Conservation (phyloP, 2,113 vertebrate species). For the Stigmatopora argus region DNA sequence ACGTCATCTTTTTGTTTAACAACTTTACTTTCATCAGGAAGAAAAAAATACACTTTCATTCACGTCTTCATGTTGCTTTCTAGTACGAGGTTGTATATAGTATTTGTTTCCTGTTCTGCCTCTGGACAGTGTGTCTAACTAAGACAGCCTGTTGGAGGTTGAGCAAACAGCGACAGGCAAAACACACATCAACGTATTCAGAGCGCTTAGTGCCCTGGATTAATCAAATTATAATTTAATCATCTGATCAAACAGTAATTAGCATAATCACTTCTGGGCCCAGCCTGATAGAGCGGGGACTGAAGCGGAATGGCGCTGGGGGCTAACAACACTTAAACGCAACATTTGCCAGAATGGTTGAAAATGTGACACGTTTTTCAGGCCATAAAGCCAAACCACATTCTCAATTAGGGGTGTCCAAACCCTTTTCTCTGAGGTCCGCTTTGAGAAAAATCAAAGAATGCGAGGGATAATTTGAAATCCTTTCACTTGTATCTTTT, state of each 20-base stretch:
- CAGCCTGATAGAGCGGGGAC: slow-evolving; percentile 74
- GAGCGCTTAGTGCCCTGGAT: slow-evolving; percentile 80
- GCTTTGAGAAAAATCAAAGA: too few species aligned
- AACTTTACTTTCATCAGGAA: slow-evolving; percentile 41
- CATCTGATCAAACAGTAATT: slow-evolving; percentile 96
- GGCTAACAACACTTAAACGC: slow-evolving; percentile 70
- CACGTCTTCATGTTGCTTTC: slow-evolving; percentile 6
- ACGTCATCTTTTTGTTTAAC: slow-evolving; percentile 43
- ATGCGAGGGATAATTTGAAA: too few species aligned
- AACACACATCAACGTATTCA: slow-evolving; percentile 76
- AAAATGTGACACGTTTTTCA: slow-evolving; percentile 64
- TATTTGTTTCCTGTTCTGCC: slow-evolving; percentile 13
- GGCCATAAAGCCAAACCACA: slow-evolving; percentile 34
- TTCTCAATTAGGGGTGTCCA: not conserved
- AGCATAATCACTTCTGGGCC: slow-evolving; percentile 88
- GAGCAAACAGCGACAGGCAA: slow-evolving; percentile 67
- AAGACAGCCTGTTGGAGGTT: slow-evolving; percentile 29
- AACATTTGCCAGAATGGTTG: slow-evolving; percentile 65
- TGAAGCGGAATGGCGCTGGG: slow-evolving; percentile 71
- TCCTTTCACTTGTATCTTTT: too few species aligned
- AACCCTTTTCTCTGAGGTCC: too few species aligned
- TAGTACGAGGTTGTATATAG: slow-evolving; percentile 2
- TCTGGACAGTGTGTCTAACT: slow-evolving; percentile 15
- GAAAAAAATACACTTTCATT: slow-evolving; percentile 16
- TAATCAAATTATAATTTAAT: slow-evolving; percentile 93